These are phyloP conservation scores for Heteractis magnifica DNA, from an alignment of 92 coral and sea anemone species.

Conservation along the genomic window DNA sequence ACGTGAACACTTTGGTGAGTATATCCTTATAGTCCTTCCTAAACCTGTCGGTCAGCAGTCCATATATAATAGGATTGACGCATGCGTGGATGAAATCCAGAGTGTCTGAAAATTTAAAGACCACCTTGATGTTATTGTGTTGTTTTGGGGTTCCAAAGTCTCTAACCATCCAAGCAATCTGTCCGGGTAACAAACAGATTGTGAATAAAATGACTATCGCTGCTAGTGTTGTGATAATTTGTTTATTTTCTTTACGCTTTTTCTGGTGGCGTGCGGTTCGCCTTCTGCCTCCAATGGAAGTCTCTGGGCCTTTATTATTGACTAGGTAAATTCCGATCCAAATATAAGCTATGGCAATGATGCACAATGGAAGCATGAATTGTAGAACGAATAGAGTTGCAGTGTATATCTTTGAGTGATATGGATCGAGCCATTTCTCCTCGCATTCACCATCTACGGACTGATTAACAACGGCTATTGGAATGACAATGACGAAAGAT, in stretches of 20 bases:
- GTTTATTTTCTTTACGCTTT: slow-evolving; percentile 58
- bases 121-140: slow-evolving; percentile 11
- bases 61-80: slow-evolving; percentile 77
- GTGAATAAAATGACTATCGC: slow-evolving; percentile 71
- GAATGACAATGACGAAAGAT: slow-evolving; percentile 47
- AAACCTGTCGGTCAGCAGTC: slow-evolving; percentile 66
- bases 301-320: slow-evolving; percentile 40
- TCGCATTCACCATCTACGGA: slow-evolving; percentile 25
- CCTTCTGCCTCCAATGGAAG: slow-evolving; percentile 21
- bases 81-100: slow-evolving; percentile 72
- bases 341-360: slow-evolving; percentile 63
- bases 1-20: slow-evolving; percentile 2
- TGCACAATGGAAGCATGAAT: slow-evolving; percentile 55
- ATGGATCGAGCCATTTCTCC: slow-evolving; percentile 58
- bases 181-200: slow-evolving; percentile 66
- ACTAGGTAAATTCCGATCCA: slow-evolving; percentile 56
- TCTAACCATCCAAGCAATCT: slow-evolving; percentile 72
- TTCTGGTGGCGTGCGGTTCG: slow-evolving; percentile 20
- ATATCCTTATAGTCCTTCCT: slow-evolving; percentile 56
- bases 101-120: slow-evolving; percentile 48
- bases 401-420: slow-evolving; percentile 60
- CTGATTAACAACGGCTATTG: slow-evolving; percentile 43
- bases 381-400: slow-evolving; percentile 59
- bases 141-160: slow-evolving; percentile 59
- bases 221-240: slow-evolving; percentile 68